Evolutionary conservation across 2,888 invertebrate genomes (phyloP).

Genomic region (Chromoteleia sp.): DNA sequence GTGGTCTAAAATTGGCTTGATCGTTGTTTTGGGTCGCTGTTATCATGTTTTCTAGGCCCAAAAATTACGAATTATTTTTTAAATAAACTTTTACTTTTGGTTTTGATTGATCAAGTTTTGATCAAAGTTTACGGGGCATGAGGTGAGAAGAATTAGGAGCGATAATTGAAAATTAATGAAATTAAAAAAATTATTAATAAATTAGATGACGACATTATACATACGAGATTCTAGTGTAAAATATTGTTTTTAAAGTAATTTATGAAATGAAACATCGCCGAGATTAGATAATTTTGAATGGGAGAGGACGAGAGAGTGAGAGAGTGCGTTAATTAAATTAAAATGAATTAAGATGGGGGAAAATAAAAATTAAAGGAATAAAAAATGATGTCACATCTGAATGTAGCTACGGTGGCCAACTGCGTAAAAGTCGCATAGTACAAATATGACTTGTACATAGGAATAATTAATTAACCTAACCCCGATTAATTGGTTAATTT

Average conservation of each 20-base stretch:
- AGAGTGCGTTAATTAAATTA: slow-evolving; percentile 63
- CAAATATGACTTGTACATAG: slow-evolving; percentile 85
- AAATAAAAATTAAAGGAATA: slow-evolving; percentile 59
- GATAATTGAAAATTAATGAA: slow-evolving; percentile 75
- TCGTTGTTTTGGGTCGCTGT: slow-evolving; percentile 80
- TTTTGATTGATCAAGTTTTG: slow-evolving; percentile 34
- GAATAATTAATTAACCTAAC: slow-evolving; percentile 72
- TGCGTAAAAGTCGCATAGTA: slow-evolving; percentile 84
- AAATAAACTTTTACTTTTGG: slow-evolving; percentile 55
- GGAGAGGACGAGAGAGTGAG: slow-evolving; percentile 64
- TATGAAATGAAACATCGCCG: slow-evolving; percentile 80
- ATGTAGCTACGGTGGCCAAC: slow-evolving; percentile 78
- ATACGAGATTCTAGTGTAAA: slow-evolving; percentile 81
- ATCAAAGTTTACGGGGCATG: slow-evolving; percentile 39
- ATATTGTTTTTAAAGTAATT: slow-evolving; percentile 82
- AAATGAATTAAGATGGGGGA: slow-evolving; percentile 57
- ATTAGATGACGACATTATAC: slow-evolving; percentile 79
- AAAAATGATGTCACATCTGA: slow-evolving; percentile 63
- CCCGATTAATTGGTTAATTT: slow-evolving; percentile 80
- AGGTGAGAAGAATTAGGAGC: slow-evolving; percentile 45
- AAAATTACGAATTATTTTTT: slow-evolving; percentile 74
- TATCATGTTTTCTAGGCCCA: slow-evolving; percentile 81
- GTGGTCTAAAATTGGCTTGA: slow-evolving; percentile 72
- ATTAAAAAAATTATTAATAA: slow-evolving; percentile 75
- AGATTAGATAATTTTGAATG: slow-evolving; percentile 78